A percentile compares a stretch with the other conserved stretches of the same genome.
Evolutionary conservation across 2,113 vertebrate genomes (phyloP).

Genomic region (Picathartes gymnocephalus): DNA sequence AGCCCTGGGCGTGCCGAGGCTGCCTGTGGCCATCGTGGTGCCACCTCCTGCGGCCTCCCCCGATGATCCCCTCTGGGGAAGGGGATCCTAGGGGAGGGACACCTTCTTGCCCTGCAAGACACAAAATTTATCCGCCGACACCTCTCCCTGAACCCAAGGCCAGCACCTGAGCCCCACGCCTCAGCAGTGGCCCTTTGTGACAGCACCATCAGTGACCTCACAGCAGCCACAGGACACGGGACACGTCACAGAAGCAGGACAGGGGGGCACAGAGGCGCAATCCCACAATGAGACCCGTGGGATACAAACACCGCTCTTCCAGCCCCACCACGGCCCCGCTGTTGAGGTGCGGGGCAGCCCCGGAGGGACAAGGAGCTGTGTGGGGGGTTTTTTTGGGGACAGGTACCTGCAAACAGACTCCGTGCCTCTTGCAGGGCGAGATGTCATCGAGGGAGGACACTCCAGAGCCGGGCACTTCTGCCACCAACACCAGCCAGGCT

Average conservation of each 20-base stretch:
- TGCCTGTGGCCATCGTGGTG: neutral
- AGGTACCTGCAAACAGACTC: neutral
- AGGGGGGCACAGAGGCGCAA: accelerated
- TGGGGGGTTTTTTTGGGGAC: neutral
- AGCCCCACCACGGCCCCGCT: neutral
- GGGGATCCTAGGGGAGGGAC: too few relatives aligned
- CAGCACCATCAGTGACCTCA: accelerated
- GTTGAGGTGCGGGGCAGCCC: neutral
- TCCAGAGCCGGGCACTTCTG: neutral
- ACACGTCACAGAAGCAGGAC: neutral
- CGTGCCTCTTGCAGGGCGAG: neutral
- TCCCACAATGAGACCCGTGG: accelerated
- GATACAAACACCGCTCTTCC: neutral
- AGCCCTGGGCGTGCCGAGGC: accelerated
- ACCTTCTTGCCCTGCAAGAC: too few relatives aligned
- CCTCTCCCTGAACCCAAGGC: too few relatives aligned
- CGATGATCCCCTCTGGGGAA: neutral
- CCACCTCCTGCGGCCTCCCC: neutral
- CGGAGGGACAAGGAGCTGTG: accelerated
- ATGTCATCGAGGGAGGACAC: neutral
- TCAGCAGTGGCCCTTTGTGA: neutral
- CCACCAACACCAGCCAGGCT: neutral
- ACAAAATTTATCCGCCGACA: accelerated
- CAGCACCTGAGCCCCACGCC: accelerated
- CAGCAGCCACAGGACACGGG: accelerated